Evolutionary conservation across 2,113 vertebrate genomes (phyloP).

Genomic region (Myotis lucifugus): DNA sequence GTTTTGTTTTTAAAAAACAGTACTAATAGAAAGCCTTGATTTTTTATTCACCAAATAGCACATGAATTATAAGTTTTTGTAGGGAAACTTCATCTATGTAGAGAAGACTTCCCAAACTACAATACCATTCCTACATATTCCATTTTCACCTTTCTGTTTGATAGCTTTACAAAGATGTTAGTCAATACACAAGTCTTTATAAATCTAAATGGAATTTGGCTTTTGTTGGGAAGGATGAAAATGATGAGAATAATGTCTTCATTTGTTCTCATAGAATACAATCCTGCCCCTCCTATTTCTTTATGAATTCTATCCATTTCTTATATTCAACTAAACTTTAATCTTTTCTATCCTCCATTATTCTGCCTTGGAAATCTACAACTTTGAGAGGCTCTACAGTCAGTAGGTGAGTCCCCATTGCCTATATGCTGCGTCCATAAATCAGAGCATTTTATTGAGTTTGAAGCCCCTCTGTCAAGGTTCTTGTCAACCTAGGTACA

Average conservation of each 20-base stretch:
- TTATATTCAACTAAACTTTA: background rate
- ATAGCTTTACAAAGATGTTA: background rate
- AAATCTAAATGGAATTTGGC: background rate
- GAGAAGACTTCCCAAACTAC: background rate
- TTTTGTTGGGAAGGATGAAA: background rate
- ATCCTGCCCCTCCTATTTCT: background rate
- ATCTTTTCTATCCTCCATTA: background rate
- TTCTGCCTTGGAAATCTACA: background rate
- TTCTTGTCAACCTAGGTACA: background rate
- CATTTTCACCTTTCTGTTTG: background rate
- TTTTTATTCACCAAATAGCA: background rate
- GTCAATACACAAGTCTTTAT: background rate
- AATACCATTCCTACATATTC: background rate
- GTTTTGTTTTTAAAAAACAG: background rate
- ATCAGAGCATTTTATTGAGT: background rate
- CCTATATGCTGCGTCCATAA: background rate
- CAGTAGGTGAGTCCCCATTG: background rate
- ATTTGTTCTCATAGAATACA: background rate
- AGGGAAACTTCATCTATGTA: background rate
- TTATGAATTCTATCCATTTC: background rate
- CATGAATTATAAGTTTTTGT: background rate
- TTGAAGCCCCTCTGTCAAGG: background rate
- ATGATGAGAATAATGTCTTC: background rate
- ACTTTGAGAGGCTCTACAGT: background rate
- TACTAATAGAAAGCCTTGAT: background rate